Evolutionary conservation across 2,888 invertebrate genomes (phyloP), one percentile per base, ranked within the genome.

Genomic region (Miltochrista miniata): DNA sequence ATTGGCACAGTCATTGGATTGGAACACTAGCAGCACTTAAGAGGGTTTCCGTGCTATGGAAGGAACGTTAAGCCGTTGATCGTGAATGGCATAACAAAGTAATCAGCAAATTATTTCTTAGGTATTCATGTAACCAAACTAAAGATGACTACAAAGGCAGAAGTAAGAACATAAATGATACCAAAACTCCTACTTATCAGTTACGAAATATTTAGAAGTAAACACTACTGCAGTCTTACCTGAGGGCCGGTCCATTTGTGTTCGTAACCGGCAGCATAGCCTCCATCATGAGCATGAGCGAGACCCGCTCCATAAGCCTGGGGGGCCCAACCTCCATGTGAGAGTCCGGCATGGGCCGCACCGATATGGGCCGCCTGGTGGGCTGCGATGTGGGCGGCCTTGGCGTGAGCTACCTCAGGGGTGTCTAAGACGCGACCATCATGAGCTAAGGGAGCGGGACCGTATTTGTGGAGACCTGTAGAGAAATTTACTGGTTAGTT

Each of bases 381-480:
- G 30, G 93, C 92, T 47, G 90, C 86, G 64, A 88, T 75, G 77
- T 93, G 93, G 35, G 92, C 92, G 31, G 92, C 89, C 79, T 93
- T 93, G 54, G 93, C 92, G 69, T 93, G 92, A 14, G 93, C 92
- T 0, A 92, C 92, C 83, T 93, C 93, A 56, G 92, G 90, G 24
- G 92, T 92, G 82, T 92, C 92, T 2, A 91, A 64, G 50, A 91
- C 92, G 60, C 90, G 90, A 35, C 91, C 91, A 71, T 91, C 91
- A 56, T 91, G 91, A 24, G 91, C 91, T 30, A 91, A 83, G 12
- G 91, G 91, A 58, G 91, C 91, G 73, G 91, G 91, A 37, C 91
- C 91, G 83, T 91, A 91, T 78, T 91, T 91, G 70, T 74, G 56
- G 39, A 91, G 89, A 82, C 91, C 90, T 91, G 74, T 1, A n/a